Evolutionary conservation across 2,888 invertebrate genomes (phyloP), one percentile per base, ranked within the genome.

Genomic region (Drosophila atripex): DNA sequence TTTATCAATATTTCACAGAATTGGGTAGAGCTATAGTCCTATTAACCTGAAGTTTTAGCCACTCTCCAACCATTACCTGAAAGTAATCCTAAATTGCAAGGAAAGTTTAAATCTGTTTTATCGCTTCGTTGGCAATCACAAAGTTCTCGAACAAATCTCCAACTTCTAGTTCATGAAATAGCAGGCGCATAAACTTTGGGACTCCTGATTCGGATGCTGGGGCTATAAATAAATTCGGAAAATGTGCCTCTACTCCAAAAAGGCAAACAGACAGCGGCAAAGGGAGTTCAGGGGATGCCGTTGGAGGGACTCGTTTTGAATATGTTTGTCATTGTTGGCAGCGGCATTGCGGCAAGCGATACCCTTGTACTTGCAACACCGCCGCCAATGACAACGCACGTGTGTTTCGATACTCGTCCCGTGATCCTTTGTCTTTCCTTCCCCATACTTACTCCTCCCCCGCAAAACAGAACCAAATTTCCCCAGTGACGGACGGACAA

Each of bases 401-500:
- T 69, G 55, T 63, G 74, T 53, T 41, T 25, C 28, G 23, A 38
- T 46, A 23, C 21, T 16, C 41, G 25, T 38, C 9, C 28, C 28
- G 25, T 21, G 12, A 21, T 16, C 46, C 54, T 21, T 12, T 14
- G 35, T 12, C 32, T 11, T 21, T 11, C 28, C 11, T 14, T 11
- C 6, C 64, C 63, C 77, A 56, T 32, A 28, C 28, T 32, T 18
- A 1, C 14, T 18, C 39, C 3, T 18, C 18, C 16, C 9, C 16
- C 49, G 32, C 35, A n/a, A 35, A 71, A 71, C 63, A 21, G 61
- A 38, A 49, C 64, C 65, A 84, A 86, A 85, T 86, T 86, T 85
- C 84, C 84, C 84, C 75, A 82, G 85, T 78, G 87, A 86, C 82
- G 85, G 87, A 76, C 80, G 80, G 76, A 78, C 86, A 73, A 78